A percentile compares a stretch with the other conserved stretches of the same genome.
Evolutionary conservation across 2,888 invertebrate genomes (phyloP).

Genomic region (Ditula angustiorana): DNA sequence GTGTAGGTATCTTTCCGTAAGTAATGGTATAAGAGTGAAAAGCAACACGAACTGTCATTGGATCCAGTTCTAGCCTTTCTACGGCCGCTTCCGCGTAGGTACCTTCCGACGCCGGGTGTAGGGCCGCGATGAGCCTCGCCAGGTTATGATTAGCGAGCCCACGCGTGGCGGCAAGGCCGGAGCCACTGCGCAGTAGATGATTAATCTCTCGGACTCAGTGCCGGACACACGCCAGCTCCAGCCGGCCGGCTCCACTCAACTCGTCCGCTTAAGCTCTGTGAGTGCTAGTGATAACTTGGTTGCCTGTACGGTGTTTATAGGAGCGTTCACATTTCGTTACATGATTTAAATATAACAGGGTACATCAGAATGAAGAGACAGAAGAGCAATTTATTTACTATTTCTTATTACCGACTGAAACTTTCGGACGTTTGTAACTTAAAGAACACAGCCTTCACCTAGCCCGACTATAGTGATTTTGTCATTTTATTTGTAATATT

Average conservation of each 20-base stretch:
- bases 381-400: no score
- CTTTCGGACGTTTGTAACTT: neutral
- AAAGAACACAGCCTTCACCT: neutral
- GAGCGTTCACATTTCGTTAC: neutral
- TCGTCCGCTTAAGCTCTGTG: conserved; percentile 39
- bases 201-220: conserved; percentile 75
- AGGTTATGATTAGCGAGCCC: conserved; percentile 74
- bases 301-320: neutral
- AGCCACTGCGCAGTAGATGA: conserved; percentile 81
- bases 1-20: neutral
- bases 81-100: conserved; percentile 42
- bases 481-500: neutral
- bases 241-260: conserved; percentile 59
- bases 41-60: conserved; percentile 8
- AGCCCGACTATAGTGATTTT: neutral
- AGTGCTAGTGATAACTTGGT: conserved; percentile 40
- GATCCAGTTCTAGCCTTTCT: conserved; percentile 33
- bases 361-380: no score
- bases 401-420: neutral
- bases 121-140: conserved; percentile 66
- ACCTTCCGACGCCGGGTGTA: conserved; percentile 41
- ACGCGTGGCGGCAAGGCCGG: conserved; percentile 76
- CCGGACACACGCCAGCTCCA: conserved; percentile 73
- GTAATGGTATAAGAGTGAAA: conserved; percentile 26
- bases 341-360: no score